phyloP scores from a whole-genome alignment of 1,140 invertebrate species.

The Gryon sp. region DNA sequence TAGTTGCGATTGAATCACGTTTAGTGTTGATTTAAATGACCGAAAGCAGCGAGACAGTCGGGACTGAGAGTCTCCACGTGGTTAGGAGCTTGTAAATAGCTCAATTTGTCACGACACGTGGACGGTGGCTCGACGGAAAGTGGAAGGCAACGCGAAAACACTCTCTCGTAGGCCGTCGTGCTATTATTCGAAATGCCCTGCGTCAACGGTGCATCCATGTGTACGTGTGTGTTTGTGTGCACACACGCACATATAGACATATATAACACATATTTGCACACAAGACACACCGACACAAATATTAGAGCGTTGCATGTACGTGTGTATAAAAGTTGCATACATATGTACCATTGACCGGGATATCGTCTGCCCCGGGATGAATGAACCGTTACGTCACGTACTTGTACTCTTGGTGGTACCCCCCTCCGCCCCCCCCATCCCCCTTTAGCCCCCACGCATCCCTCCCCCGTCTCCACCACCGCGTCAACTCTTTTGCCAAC shows the following conservation, averaged over 20 bases:
- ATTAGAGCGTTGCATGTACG: conserved; percentile 27
- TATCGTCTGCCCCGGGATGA: conserved; percentile 77
- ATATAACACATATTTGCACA: too few relatives aligned
- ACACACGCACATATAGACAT: neutral
- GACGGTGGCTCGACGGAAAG: conserved; percentile 31
- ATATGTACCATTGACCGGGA: conserved; percentile 77
- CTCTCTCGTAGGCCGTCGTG: conserved; percentile 24
- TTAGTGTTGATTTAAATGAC: neutral
- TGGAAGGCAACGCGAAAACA: conserved; percentile 47
- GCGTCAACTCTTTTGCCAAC: conserved; percentile 65
- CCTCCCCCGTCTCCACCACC: conserved; percentile 46
- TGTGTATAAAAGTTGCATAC: conserved; percentile 63
- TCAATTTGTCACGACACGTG: conserved; percentile 50
- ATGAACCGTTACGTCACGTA: conserved; percentile 79
- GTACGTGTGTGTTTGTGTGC: neutral
- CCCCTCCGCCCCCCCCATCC: too few relatives aligned
- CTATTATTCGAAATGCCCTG: conserved; percentile 43
- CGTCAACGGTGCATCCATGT: conserved; percentile 22
- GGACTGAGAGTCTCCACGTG: too few relatives aligned
- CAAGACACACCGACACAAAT: conserved; percentile 14
- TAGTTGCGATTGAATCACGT: neutral
- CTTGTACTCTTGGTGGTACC: conserved; percentile 73
- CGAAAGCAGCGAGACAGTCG: neutral
- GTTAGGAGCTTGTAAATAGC: conserved; percentile 35
- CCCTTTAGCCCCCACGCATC: conserved; percentile 29